A percentile compares a stretch with the other conserved stretches of the same genome.
These are phyloP conservation scores for Vandiemenella viatica DNA, from an alignment of 2,888 invertebrate species.

Conservation along the genomic window DNA sequence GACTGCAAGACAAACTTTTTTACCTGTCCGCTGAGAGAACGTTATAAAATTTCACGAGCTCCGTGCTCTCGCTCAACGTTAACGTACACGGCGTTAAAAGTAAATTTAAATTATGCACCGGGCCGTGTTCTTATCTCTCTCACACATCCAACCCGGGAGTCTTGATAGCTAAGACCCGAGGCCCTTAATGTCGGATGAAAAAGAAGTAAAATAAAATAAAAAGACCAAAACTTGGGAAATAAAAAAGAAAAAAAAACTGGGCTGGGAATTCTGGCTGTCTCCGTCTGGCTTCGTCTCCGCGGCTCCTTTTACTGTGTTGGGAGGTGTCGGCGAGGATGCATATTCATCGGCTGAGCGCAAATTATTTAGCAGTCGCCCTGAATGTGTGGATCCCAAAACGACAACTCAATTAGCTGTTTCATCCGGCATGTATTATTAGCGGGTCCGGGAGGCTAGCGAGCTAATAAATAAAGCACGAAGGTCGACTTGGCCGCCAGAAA, in stretches of 20 bases:
- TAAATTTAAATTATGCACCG: slow-evolving; percentile 17
- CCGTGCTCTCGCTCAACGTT: slow-evolving; percentile 13
- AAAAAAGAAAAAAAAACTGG: slow-evolving; percentile 1
- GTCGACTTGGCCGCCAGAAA: no score
- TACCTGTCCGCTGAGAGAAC: slow-evolving; percentile 16
- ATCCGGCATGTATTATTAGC: slow-evolving; percentile 16
- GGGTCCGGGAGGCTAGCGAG: slow-evolving; percentile 1
- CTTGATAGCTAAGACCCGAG: slow-evolving; percentile 11
- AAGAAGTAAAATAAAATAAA: slow-evolving; percentile 4
- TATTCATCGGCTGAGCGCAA: slow-evolving; percentile 13
- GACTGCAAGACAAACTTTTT: slow-evolving; percentile 10
- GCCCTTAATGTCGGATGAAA: slow-evolving; percentile 13
- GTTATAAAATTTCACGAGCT: slow-evolving; percentile 17
- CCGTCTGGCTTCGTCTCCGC: no score
- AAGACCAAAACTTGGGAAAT: not conserved
- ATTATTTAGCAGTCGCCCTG: slow-evolving; percentile 15
- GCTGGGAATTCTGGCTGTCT: no score
- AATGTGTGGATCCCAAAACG: slow-evolving; percentile 17
- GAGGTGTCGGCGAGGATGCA: slow-evolving; percentile 15
- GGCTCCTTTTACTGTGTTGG: no score
- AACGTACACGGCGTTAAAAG: slow-evolving; percentile 17
- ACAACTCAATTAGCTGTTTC: slow-evolving; percentile 18
- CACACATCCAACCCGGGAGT: not conserved
- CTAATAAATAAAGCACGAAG: no score
- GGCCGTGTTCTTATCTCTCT: slow-evolving; percentile 9